These are phyloP conservation scores for Notarius quadriscutis DNA, from an alignment of 2,113 vertebrate genomes.

Conservation along the genomic window DNA sequence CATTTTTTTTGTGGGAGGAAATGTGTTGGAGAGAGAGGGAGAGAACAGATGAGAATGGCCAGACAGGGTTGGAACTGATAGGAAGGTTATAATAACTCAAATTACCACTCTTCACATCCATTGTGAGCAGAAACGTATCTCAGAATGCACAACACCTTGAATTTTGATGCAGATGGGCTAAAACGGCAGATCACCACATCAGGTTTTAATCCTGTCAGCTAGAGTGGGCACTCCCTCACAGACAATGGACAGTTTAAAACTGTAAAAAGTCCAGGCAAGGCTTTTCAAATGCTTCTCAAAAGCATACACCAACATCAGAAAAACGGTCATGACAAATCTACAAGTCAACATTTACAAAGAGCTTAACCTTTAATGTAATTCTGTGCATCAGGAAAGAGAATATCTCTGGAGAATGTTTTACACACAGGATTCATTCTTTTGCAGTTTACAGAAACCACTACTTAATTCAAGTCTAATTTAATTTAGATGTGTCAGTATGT, in stretches of 20 bases:
- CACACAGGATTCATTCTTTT: neutral
- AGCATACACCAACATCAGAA: neutral
- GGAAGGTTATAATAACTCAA: neutral
- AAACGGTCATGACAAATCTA: neutral
- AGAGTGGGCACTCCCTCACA: neutral
- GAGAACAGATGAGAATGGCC: neutral
- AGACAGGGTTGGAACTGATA: neutral
- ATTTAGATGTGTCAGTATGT: neutral
- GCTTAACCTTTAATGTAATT: slow-evolving; percentile 25
- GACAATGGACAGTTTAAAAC: neutral
- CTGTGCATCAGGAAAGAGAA: neutral
- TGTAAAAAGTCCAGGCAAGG: neutral
- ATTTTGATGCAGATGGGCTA: neutral
- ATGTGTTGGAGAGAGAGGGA: neutral
- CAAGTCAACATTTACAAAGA: slow-evolving; percentile 19
- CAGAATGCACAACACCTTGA: neutral
- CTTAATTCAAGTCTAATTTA: neutral
- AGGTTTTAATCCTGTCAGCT: neutral
- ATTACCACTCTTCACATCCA: neutral
- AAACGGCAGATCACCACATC: neutral
- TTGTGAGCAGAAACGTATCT: neutral
- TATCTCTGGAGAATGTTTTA: neutral
- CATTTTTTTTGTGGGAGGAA: neutral
- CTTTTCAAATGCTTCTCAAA: neutral
- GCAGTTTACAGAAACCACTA: neutral